A percentile compares a stretch with the other conserved stretches of the same genome.
Evolutionary conservation across 2,113 vertebrate genomes (phyloP).

Genomic region (Dicentrarchus labrax): DNA sequence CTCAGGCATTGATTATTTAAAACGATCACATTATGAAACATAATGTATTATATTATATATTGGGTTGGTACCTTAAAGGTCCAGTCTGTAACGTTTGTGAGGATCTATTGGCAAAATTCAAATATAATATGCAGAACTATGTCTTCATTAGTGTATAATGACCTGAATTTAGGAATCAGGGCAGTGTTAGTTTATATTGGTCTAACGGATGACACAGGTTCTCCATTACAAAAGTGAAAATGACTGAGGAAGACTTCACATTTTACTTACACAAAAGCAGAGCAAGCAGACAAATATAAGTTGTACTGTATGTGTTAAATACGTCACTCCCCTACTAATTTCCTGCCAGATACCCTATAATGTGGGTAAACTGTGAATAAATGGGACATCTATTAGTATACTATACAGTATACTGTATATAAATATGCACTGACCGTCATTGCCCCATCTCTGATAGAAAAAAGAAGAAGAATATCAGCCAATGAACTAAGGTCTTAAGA

Average conservation of each 20-base stretch:
- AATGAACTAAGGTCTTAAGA: neutral
- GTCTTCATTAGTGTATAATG: no score
- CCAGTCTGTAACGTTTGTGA: no score
- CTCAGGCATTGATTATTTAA: neutral
- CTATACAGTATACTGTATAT: neutral
- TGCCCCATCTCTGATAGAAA: neutral
- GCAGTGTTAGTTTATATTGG: neutral
- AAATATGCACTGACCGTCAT: neutral
- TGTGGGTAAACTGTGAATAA: neutral
- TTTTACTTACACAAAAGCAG: no score
- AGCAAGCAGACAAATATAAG: no score
- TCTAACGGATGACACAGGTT: no score
- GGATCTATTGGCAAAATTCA: no score
- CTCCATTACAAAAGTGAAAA: no score
- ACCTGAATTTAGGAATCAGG: no score
- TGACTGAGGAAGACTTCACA: no score
- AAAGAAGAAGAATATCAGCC: constrained; percentile 6
- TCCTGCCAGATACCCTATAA: neutral
- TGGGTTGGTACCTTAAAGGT: neutral
- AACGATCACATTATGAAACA: neutral
- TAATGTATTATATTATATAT: constrained; percentile 3
- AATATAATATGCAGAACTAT: no score
- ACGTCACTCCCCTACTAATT: neutral
- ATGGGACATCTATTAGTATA: neutral
- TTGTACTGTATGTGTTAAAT: neutral